A percentile compares a stretch with the other conserved stretches of the same genome.
Conservation (phyloP, 1,140 invertebrate genomes). For the Drosophila leontia region DNA sequence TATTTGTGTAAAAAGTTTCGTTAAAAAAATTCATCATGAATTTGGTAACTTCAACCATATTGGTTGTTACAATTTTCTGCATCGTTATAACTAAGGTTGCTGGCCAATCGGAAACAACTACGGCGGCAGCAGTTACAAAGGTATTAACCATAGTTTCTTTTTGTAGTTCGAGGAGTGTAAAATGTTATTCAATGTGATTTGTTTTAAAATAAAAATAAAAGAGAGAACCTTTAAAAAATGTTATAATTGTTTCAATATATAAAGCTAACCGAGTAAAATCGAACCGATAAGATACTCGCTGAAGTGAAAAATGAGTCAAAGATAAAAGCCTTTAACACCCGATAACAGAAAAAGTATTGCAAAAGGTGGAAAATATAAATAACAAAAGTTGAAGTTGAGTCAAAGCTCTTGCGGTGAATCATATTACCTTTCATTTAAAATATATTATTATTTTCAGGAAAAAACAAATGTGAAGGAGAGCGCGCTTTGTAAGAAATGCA, state of each 20-base stretch:
- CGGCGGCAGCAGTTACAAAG: slow-evolving; percentile 5
- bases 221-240: too few relatives aligned
- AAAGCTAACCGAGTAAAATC: slow-evolving; percentile 12
- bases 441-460: slow-evolving; percentile 27
- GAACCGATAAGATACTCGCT: slow-evolving; percentile 15
- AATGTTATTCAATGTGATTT: neutral
- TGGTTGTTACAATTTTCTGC: slow-evolving; percentile 8
- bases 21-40: slow-evolving; percentile 5
- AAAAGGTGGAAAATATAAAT: neutral
- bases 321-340: slow-evolving; percentile 1
- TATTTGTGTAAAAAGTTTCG: too few relatives aligned
- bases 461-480: slow-evolving; percentile 38
- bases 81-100: neutral
- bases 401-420: slow-evolving; percentile 7
- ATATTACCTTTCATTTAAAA: neutral
- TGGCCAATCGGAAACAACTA: slow-evolving; percentile 8
- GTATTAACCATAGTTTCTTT: neutral
- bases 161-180: neutral
- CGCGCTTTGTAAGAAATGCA: slow-evolving; percentile 79
- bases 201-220: neutral
- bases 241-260: neutral
- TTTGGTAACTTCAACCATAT: neutral
- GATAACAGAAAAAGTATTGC: slow-evolving; percentile 21
- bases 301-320: slow-evolving; percentile 16
- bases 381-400: neutral